Conservation (phyloP, 1,140 invertebrate genomes). For the Campoletis sonorensis region DNA sequence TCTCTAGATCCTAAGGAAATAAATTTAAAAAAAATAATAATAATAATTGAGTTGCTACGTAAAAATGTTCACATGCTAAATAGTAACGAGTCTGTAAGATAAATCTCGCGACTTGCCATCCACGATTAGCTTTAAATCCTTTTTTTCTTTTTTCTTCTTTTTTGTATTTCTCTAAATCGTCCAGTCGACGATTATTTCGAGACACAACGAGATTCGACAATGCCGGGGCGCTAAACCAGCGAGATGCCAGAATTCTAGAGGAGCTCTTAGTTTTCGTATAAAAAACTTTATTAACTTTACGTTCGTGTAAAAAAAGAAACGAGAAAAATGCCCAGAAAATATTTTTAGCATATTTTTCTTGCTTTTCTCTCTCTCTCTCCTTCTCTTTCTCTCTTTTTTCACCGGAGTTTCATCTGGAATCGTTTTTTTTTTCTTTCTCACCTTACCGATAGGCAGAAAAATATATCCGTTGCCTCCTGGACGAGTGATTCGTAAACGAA, state of each 20-base stretch:
- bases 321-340: slow-evolving; percentile 61
- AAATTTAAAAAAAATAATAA: not conserved
- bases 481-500: too few species aligned
- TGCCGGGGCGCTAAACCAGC: not conserved
- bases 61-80: not conserved
- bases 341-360: slow-evolving; percentile 48
- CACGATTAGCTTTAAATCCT: not conserved
- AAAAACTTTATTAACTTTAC: slow-evolving; percentile 49
- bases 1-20: not conserved
- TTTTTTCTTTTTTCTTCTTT: not conserved
- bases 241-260: slow-evolving; percentile 1
- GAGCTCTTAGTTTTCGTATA: slow-evolving; percentile 40
- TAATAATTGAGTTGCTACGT: not conserved
- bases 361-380: not conserved
- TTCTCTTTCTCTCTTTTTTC: not conserved
- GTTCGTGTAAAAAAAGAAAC: slow-evolving; percentile 46
- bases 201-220: not conserved
- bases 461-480: slow-evolving; percentile 56
- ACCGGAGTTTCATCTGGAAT: slow-evolving; percentile 9
- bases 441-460: slow-evolving; percentile 63
- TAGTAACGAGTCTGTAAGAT: not conserved
- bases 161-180: not conserved
- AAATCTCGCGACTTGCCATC: not conserved
- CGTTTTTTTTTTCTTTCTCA: slow-evolving; percentile 49
- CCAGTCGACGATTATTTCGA: not conserved